Base-by-base conservation (phyloP, 2,888 invertebrate genomes). In the Heliconius aoede region DNA sequence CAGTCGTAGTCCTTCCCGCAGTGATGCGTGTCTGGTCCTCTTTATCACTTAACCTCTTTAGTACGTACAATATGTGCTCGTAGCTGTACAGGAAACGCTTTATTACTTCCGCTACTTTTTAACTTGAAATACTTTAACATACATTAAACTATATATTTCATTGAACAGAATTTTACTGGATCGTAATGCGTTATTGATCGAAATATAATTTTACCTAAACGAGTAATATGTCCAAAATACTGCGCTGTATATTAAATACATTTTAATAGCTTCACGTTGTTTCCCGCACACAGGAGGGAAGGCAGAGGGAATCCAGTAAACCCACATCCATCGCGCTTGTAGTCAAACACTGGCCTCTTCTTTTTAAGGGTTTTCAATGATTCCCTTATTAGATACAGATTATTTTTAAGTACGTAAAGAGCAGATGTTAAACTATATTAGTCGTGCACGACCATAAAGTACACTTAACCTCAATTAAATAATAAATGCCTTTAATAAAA, bases 21-120 rank as follows among this genome's bases (percentile, higher is more conserved):
- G 7, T 21, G 1, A 21, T 21, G 28, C 60, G 15, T 28, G 60
- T 61, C 60, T 61, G 60, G 60, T 28, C 60, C 28, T 61, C 60
- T 61, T 46, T 21, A 46, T 61, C 28, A 18, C 60, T 61, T 61
- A 28, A 61, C 60, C 28, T 18, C 60, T n/a, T n/a, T n/a, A n/a
- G 60, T 61, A 28, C 58, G 24, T 58, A 26, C 61, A 21, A 30
- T 18, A n/a, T 1, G n/a, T n/a, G n/a, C n/a, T n/a, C n/a, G n/a
- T 55, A n/a, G n/a, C 55, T 3, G 55, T 1, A 55, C 55, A 55
- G 65, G 65, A 65, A 65, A 18, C 65, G 65, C 24, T 36, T 65
- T 65, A 65, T 65, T 65, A 40, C 65, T 65, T 65, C 65, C 65
- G 65, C 36, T 65, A 40, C 36, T 65, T 65, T 36, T 24, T 15